Conservation (phyloP, 2,888 invertebrate species). For the Pinctada fucata region DNA sequence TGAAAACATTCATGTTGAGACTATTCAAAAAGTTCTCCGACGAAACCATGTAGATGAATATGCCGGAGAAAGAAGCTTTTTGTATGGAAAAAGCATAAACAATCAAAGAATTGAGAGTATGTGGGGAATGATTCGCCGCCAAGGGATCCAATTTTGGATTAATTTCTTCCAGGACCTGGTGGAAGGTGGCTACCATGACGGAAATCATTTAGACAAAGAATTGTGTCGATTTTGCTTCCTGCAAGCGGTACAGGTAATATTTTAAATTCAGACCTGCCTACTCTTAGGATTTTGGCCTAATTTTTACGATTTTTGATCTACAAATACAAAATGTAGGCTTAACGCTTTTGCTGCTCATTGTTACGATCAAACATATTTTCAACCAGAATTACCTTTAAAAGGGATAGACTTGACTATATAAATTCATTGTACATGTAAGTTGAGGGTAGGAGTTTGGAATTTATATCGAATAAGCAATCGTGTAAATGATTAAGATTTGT, state of each 20-base stretch:
- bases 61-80: slow-evolving; percentile 17
- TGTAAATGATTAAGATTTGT: too few species aligned
- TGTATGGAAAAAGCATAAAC: slow-evolving; percentile 36
- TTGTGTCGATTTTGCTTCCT: slow-evolving; percentile 46
- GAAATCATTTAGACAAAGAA: slow-evolving; percentile 35
- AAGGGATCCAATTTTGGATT: slow-evolving; percentile 42
- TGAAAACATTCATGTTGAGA: slow-evolving; percentile 33
- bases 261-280: slow-evolving; percentile 19
- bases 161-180: slow-evolving; percentile 31
- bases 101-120: slow-evolving; percentile 50
- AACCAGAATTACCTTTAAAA: too few species aligned
- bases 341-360: too few species aligned
- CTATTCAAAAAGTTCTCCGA: slow-evolving; percentile 26
- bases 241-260: slow-evolving; percentile 42
- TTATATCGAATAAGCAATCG: too few species aligned
- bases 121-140: slow-evolving; percentile 44
- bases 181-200: slow-evolving; percentile 26
- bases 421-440: too few species aligned
- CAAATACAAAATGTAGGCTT: too few species aligned
- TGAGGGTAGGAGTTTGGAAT: too few species aligned
- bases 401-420: too few species aligned
- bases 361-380: too few species aligned
- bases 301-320: too few species aligned
- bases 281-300: too few species aligned
- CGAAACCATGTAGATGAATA: too few species aligned